A percentile compares a stretch with the other conserved stretches of the same genome.
Evolutionary conservation across 2,113 vertebrate genomes (phyloP).

Genomic region (Ramphastos sulfuratus): DNA sequence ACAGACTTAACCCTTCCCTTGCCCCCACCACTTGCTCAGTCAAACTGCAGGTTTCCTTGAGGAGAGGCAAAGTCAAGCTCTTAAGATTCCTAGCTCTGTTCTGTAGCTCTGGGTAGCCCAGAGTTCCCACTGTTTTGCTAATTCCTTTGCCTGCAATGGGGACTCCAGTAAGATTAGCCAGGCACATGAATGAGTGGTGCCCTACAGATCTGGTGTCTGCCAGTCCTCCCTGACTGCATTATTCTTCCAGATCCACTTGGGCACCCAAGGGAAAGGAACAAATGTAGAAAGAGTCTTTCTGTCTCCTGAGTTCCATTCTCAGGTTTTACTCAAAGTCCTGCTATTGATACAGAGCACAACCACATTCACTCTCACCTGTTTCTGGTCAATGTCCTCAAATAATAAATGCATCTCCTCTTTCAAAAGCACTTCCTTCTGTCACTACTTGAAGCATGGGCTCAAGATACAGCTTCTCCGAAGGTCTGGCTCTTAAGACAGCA

Average conservation of each 20-base stretch:
- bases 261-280: not conserved
- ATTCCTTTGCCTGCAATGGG: not conserved
- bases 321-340: not conserved
- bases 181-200: not conserved
- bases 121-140: not conserved
- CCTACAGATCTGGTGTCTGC: not conserved
- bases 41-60: not conserved
- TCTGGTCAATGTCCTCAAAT: not conserved
- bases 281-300: not conserved
- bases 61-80: not conserved
- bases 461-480: not conserved
- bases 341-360: not conserved
- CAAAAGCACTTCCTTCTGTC: not conserved
- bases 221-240: not conserved
- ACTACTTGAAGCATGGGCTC: not conserved
- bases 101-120: not conserved
- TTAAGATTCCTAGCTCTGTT: not conserved
- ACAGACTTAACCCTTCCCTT: conserved; percentile 16
- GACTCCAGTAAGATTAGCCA: not conserved
- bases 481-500: not conserved
- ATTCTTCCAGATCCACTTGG: not conserved
- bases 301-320: not conserved
- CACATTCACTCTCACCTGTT: not conserved
- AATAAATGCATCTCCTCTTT: not conserved
- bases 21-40: not conserved